phyloP scores from a whole-genome alignment of 2,113 vertebrate genomes.

The Microcebus tavaratra region DNA sequence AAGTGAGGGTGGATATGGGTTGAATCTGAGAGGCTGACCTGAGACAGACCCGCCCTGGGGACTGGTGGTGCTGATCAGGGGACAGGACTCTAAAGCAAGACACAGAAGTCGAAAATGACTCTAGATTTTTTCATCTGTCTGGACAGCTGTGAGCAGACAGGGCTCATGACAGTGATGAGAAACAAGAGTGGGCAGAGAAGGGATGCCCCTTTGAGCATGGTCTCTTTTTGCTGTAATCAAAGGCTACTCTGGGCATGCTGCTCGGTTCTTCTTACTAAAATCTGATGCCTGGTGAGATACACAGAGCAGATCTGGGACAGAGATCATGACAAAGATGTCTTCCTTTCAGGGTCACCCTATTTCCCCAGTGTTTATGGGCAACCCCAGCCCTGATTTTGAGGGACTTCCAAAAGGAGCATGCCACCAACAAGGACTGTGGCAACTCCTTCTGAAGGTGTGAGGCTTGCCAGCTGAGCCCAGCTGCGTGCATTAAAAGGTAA shows the following conservation, averaged over 20 bases:
- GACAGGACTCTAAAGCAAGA: not conserved
- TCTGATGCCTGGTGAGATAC: not conserved
- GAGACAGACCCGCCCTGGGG: too few relatives aligned
- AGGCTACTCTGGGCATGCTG: not conserved
- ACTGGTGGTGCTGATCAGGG: fast-evolving
- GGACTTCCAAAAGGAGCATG: not conserved
- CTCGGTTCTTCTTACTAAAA: not conserved
- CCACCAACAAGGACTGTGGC: not conserved
- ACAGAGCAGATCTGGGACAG: not conserved
- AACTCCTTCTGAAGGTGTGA: not conserved
- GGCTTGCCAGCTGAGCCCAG: not conserved
- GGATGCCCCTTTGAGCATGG: not conserved
- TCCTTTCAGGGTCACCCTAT: not conserved
- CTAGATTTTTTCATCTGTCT: not conserved
- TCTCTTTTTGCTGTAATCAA: not conserved
- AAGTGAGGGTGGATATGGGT: fast-evolving
- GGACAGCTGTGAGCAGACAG: not conserved
- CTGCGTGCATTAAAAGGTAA: not conserved
- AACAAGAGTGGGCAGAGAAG: not conserved
- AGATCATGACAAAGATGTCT: not conserved
- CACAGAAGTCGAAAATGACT: not conserved
- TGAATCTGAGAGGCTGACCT: not conserved
- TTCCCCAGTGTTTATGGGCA: not conserved
- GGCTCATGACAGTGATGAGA: fast-evolving
- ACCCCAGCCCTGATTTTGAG: not conserved